These are phyloP conservation scores for Callaeas wilsoni DNA, from an alignment of 2,113 vertebrate genomes.

Conservation along the genomic window DNA sequence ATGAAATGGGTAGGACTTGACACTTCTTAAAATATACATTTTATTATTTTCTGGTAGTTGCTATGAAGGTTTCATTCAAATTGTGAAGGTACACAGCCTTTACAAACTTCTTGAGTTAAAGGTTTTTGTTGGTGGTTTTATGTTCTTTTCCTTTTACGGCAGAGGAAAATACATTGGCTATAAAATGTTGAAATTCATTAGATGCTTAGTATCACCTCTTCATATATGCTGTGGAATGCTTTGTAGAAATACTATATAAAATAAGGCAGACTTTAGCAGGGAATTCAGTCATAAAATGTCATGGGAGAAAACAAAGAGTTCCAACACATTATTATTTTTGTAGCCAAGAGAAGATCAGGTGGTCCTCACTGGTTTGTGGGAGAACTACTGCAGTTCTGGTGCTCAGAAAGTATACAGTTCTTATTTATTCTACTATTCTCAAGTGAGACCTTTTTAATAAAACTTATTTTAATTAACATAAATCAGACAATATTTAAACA, in stretches of 20 bases:
- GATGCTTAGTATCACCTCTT: constrained; percentile 75
- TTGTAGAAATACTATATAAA: constrained; percentile 95
- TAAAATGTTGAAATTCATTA: constrained; percentile 84
- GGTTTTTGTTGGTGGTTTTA: constrained; percentile 6
- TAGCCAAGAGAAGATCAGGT: constrained; percentile 72
- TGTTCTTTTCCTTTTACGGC: constrained; percentile 60
- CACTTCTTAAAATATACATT: constrained; percentile 74
- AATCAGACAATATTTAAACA: constrained; percentile 78
- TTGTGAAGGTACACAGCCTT: constrained; percentile 67
- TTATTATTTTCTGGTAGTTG: constrained; percentile 72
- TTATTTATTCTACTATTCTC: constrained; percentile 24
- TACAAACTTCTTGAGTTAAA: constrained; percentile 77
- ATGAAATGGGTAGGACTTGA: constrained; percentile 74
- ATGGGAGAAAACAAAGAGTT: constrained; percentile 64
- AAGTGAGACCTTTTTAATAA: constrained; percentile 68
- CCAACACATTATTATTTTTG: constrained; percentile 72
- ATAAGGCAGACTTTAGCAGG: constrained; percentile 90
- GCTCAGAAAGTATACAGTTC: neutral
- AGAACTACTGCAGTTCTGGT: neutral
- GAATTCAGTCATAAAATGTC: constrained; percentile 83
- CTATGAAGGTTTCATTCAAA: constrained; percentile 72
- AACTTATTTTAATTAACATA: constrained; percentile 79
- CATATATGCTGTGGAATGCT: constrained; percentile 81
- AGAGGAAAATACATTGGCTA: constrained; percentile 86
- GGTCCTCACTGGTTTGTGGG: constrained; percentile 35